Conservation (phyloP, 1,140 invertebrate species). For the Tyrophagus putrescentiae region DNA sequence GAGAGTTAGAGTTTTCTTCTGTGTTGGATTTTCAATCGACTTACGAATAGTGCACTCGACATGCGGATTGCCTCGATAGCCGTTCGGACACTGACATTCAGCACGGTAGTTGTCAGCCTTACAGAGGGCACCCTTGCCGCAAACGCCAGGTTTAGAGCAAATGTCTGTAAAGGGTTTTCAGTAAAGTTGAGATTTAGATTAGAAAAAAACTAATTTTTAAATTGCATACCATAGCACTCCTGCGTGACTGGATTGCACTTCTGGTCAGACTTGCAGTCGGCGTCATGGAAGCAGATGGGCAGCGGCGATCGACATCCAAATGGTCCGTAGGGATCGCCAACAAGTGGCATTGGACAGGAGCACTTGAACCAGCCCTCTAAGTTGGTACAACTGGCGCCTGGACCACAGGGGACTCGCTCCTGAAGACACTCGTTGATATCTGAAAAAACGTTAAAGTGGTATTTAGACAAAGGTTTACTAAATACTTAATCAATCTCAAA, state of each 20-base stretch:
- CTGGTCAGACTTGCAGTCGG: constrained; percentile 70
- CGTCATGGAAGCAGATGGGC: constrained; percentile 62
- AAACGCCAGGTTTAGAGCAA: constrained; percentile 46
- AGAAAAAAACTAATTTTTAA: neutral
- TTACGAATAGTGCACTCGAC: constrained; percentile 72
- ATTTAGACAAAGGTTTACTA: constrained; percentile 13
- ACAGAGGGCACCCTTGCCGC: constrained; percentile 56
- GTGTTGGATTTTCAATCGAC: constrained; percentile 25
- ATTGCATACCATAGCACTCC: constrained; percentile 44
- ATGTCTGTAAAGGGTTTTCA: constrained; percentile 24
- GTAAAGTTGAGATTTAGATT: constrained; percentile 1
- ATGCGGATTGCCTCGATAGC: constrained; percentile 59
- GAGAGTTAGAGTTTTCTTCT: neutral
- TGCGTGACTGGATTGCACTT: constrained; percentile 66
- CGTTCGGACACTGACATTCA: constrained; percentile 62
- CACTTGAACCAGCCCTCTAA: constrained; percentile 68
- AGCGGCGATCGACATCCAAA: constrained; percentile 18
- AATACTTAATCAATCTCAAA: constrained; percentile 22
- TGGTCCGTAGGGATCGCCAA: constrained; percentile 57
- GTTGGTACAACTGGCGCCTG: constrained; percentile 66
- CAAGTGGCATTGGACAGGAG: constrained; percentile 63
- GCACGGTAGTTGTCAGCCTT: constrained; percentile 52
- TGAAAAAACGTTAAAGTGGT: constrained; percentile 27
- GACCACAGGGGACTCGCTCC: constrained; percentile 45
- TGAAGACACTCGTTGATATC: constrained; percentile 32